These are phyloP conservation scores for Ophion ventricosus DNA, from an alignment of 2,888 invertebrate genomes.

Conservation along the genomic window DNA sequence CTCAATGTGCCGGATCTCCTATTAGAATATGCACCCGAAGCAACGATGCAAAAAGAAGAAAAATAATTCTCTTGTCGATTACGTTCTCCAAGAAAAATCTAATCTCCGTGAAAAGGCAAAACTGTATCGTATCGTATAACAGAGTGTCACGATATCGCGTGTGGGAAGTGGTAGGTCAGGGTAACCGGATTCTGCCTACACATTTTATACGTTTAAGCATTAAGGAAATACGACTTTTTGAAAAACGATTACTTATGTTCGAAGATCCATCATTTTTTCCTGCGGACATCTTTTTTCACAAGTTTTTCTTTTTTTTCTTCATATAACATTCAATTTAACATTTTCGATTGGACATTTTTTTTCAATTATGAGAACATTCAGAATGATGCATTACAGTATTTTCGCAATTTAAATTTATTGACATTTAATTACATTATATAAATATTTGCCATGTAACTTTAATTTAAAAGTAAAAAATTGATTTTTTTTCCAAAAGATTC, in stretches of 20 bases:
- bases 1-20: conserved; percentile 6
- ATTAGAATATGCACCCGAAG: conserved; percentile 8
- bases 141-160: conserved; percentile 11
- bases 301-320: background rate
- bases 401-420: background rate
- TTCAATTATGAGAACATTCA: background rate
- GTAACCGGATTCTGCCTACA: conserved; percentile 59
- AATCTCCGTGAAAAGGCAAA: conserved; percentile 15
- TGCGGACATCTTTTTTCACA: background rate
- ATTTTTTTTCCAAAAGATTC: background rate
- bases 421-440: background rate
- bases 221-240: conserved; percentile 7
- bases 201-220: conserved; percentile 27
- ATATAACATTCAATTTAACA: background rate
- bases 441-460: background rate
- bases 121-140: conserved; percentile 9
- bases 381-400: background rate
- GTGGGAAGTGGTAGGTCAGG: conserved; percentile 61
- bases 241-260: background rate
- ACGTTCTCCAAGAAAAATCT: conserved; percentile 16
- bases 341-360: background rate
- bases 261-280: background rate
- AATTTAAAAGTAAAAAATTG: background rate
- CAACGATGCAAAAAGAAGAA: background rate
- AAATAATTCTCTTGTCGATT: background rate